These are phyloP conservation scores for Spatulosminthurus flaviceps DNA, from an alignment of 2,888 invertebrate genomes.

Conservation along the genomic window DNA sequence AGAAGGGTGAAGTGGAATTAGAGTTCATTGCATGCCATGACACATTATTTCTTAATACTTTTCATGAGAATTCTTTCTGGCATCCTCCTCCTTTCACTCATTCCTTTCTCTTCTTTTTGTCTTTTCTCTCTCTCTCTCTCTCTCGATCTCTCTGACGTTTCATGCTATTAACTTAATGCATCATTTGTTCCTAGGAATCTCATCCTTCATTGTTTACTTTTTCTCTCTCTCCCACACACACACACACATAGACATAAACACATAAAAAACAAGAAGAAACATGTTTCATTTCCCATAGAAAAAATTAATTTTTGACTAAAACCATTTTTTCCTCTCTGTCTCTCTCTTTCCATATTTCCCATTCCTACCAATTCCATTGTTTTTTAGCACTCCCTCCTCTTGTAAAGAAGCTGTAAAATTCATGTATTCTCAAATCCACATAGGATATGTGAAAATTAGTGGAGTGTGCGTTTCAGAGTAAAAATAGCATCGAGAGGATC, in stretches of 20 bases:
- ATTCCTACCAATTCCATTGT: slow-evolving; percentile 33
- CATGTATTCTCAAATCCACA: too few species aligned
- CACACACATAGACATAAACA: background rate
- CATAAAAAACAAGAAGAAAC: background rate
- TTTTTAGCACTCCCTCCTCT: too few species aligned
- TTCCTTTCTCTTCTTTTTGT: slow-evolving; percentile 31
- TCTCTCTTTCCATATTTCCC: slow-evolving; percentile 18
- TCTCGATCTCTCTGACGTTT: slow-evolving; percentile 15
- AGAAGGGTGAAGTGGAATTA: slow-evolving; percentile 11
- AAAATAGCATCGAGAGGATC: too few species aligned
- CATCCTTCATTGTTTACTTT: too few species aligned
- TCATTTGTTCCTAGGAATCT: background rate
- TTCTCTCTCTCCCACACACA: too few species aligned
- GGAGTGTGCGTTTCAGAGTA: too few species aligned
- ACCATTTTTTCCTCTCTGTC: slow-evolving; percentile 33
- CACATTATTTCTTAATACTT: slow-evolving; percentile 50
- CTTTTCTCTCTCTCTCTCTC: slow-evolving; percentile 34
- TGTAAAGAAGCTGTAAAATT: too few species aligned
- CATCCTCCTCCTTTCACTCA: slow-evolving; percentile 23
- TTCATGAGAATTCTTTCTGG: slow-evolving; percentile 45
- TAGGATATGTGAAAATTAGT: too few species aligned
- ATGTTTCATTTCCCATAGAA: background rate
- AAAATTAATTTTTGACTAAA: slow-evolving; percentile 3
- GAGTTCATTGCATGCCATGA: slow-evolving; percentile 52
- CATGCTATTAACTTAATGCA: slow-evolving; percentile 34